Conservation (phyloP, 2,113 vertebrate genomes). For the Uropsilus gracilis region DNA sequence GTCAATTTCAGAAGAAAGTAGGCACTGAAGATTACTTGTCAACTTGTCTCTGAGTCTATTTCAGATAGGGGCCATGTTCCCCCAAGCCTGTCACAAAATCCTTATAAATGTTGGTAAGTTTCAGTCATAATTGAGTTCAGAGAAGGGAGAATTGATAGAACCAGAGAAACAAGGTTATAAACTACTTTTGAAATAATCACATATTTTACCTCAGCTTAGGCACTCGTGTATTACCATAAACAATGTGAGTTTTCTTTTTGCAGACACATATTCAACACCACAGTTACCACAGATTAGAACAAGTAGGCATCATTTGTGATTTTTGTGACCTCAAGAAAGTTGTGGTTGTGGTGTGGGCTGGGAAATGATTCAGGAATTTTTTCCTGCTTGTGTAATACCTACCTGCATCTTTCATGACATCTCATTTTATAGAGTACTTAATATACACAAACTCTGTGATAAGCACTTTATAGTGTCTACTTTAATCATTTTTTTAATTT, state of each 20-base stretch:
- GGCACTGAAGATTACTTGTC: background rate
- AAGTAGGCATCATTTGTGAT: background rate
- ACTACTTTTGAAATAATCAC: background rate
- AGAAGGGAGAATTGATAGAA: background rate
- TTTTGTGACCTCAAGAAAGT: background rate
- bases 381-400: background rate
- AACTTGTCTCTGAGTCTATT: background rate
- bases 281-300: background rate
- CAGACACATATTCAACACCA: background rate
- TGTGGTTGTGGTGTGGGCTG: background rate
- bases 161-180: background rate
- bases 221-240: background rate
- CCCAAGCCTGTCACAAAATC: background rate
- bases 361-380: background rate
- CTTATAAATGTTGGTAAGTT: background rate
- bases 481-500: background rate
- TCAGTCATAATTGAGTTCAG: background rate
- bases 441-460: background rate
- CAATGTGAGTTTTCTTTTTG: background rate
- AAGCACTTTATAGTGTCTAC: background rate
- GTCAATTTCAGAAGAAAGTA: background rate
- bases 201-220: background rate
- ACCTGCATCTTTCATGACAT: background rate
- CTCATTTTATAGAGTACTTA: background rate
- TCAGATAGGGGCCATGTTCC: background rate